phyloP scores from a whole-genome alignment of 2,888 invertebrate genomes.

The Horisme vitalbata region DNA sequence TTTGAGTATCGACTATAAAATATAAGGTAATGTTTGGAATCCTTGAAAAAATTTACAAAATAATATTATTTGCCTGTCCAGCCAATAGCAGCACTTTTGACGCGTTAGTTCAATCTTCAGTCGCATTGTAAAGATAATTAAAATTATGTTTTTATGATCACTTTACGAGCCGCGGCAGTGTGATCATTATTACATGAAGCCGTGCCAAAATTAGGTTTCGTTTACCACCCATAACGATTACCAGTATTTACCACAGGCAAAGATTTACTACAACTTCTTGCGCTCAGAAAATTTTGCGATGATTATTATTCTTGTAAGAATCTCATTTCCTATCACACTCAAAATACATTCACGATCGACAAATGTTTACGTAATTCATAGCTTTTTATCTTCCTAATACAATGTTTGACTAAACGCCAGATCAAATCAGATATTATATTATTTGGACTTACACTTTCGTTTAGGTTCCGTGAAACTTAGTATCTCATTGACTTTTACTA shows the following conservation, averaged over 20 bases:
- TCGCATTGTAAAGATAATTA: conserved; percentile 33
- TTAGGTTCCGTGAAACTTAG: no score
- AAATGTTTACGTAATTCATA: conserved; percentile 9
- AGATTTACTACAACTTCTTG: conserved; percentile 20
- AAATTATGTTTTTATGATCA: conserved; percentile 42
- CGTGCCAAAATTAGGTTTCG: conserved; percentile 37
- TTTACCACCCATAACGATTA: conserved; percentile 29
- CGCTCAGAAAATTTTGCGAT: conserved; percentile 7
- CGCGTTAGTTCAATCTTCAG: conserved; percentile 19
- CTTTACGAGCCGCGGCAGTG: conserved; percentile 36
- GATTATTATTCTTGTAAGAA: conserved; percentile 15
- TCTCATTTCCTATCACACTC: conserved; percentile 8
- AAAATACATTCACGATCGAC: background rate
- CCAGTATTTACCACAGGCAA: conserved; percentile 22
- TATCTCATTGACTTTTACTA: no score
- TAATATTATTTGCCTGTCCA: conserved; percentile 27
- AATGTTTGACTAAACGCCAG: conserved; percentile 8
- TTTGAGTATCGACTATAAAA: background rate
- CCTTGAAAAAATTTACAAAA: conserved; percentile 20
- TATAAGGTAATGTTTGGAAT: conserved; percentile 8
- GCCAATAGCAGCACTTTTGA: conserved; percentile 26
- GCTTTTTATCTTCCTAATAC: conserved; percentile 7
- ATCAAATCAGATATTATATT: background rate
- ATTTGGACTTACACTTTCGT: background rate
- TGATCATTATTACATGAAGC: conserved; percentile 42